Evolutionary conservation across 2,888 invertebrate genomes (phyloP), one percentile per base, ranked within the genome.

Genomic region (Rhogogaster chlorosoma): DNA sequence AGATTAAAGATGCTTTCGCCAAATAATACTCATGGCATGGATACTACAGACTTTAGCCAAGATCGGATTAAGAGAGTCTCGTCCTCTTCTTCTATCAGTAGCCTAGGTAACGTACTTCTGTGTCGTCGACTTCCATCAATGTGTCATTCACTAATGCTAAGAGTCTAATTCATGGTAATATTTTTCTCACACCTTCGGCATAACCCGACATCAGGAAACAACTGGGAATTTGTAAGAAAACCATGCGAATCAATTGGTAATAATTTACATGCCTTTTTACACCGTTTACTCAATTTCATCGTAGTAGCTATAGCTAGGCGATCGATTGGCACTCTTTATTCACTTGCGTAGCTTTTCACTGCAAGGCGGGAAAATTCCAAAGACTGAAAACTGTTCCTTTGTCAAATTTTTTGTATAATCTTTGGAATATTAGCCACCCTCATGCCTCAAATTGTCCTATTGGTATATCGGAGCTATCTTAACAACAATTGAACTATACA

Each of bases 71-170:
- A 96, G 87, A 94, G 96, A 53, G 96, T 96, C 2, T 95, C 96
- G 0, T 97, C 97, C 2, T 96, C 96, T 61, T 96, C 96, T 42
- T 96, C 96, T 7, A 96, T 97, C 84, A 95, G 96, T 87, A 96
- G 95, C 89, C 93, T 95, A 90, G 94, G 94, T 94, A 83, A 80
- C 22, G 75, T 86, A 42, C 18, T 64, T 32, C 9, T 26, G 29
- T 42, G 15, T 36, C n/a, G 57, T 26, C 29, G n/a, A 32, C 18
- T 5, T 42, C 18, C 42, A 10, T 9, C 10, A 26, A 9, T 70
- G 22, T 67, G 1, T 84, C 29, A 67, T 77, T 49, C 15, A 29
- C 53, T 57, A 5, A 12, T 5, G 22, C 32, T 22, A 42, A 73
- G 22, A 73, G 2, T 29, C 71, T n/a, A 73, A n/a, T 42, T 73